Base-by-base conservation (phyloP, 2,797 vertebrate genomes). In the Lemur catta region DNA sequence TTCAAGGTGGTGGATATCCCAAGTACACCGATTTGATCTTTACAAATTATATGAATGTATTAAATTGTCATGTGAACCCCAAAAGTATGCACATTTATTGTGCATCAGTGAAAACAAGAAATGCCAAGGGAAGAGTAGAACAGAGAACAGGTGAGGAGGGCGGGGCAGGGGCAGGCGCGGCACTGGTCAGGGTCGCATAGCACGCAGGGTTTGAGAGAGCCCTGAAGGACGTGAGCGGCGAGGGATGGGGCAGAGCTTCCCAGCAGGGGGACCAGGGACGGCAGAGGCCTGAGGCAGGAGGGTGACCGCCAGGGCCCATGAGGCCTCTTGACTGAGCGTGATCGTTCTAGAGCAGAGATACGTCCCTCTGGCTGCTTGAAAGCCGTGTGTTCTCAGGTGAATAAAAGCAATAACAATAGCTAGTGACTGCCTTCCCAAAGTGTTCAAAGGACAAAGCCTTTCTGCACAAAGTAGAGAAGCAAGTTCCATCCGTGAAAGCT, bases 361-460 rank as follows among this genome's bases (percentile, higher is more conserved):
- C 91, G 74, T 97, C 96, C 96, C 96, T 84, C 89, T 95, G 89
- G 72, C 98, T 97, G 96, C 95, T 61, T 97, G 84, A 97, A 94
- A 97, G 97, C 95, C 96, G 50, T 94, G 86, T 95, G 95, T 97
- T 98, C 80, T 93, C 97, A 85, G 95, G 94, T 50, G 96, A 97
- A 96, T 95, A 97, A 97, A 97, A 98, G 96, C 6, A 76, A 41
- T 18, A 15, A 13, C 26, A n/a, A 24, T 7, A 24, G 38, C 84
- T 30, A 22, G 52, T n/a, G 18, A 59, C 35, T n/a, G 20, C 67
- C 35, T 61, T 82, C 52, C 59, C 46, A 10, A 41, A 43, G 26
- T 48, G 28, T 35, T 82, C 61, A 14, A 55, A 92, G 85, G 50
- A 17, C 48, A 59, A 57, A 65, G 57, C 7, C 4, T 82, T 74